Base-by-base conservation (phyloP, 2,888 invertebrate genomes). In the Mylabris sibirica region DNA sequence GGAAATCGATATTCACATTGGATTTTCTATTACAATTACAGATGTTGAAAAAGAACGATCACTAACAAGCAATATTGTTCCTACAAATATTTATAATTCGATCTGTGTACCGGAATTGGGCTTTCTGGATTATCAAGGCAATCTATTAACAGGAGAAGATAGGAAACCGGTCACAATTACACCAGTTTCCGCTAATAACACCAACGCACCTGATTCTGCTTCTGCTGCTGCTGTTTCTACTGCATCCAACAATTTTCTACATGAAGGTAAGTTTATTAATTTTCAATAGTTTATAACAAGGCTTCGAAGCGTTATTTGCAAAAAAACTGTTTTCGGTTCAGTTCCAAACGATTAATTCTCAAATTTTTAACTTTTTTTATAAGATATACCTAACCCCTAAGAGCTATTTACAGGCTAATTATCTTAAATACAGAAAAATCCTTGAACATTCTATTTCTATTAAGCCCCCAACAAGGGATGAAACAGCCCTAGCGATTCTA, bases 1-100 rank as follows among this genome's bases (percentile, higher is more conserved):
- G 22, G 41, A 41, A 41, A 41, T 41, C 14, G 14, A 41, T 41
- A 41, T 14, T 44, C 44, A 9, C 3, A 44, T 38, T 6, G 3
- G 44, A 8, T 17, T 38, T 61, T 11, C 2, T 38, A 44, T 66
- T 71, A 64, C 53, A 59, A 59, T 84, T 84, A 38, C 86, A 93
- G 93, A 94, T 84, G 92, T 93, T 70, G 93, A 93, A 84, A 91
- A 92, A 80, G 93, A 94, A 83, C 88, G 92, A 64, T 90, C 91
- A 8, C 86, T 92, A 75, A 86, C 92, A 78, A 92, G 91, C 81
- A 79, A 78, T 60, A 77, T 80, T 83, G 91, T 91, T 77, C 90
- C 91, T 6, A 88, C 90, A 66, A 91, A 90, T 83, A 89, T 93
- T 86, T 94, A 93, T 88, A 94, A 94, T 84, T 90, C 89, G 81